Evolutionary conservation across 2,888 invertebrate genomes (phyloP).

Genomic region (Microctonus hyperodae): DNA sequence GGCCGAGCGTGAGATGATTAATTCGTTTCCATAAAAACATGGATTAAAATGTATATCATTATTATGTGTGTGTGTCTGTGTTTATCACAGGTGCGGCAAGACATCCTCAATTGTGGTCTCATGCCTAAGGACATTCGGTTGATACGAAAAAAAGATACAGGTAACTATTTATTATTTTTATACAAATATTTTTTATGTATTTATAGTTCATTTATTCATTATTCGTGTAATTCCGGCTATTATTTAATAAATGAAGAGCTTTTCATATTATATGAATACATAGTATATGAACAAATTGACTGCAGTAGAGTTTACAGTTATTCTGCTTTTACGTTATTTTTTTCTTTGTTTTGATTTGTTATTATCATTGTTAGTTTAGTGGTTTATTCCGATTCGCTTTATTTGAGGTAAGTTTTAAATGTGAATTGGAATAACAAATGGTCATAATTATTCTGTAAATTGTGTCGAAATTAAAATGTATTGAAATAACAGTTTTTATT

Average conservation of each 20-base stretch:
- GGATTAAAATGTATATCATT: slow-evolving; percentile 45
- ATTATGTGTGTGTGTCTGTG: slow-evolving; percentile 41
- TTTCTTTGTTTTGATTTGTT: background rate
- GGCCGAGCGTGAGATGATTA: slow-evolving; percentile 43
- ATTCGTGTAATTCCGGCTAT: background rate
- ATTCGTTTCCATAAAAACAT: slow-evolving; percentile 37
- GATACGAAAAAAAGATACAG: slow-evolving; percentile 84
- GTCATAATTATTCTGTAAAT: background rate
- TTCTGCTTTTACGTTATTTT: too few relatives aligned
- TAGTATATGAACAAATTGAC: background rate
- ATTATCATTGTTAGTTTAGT: background rate
- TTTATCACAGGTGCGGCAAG: slow-evolving; percentile 75
- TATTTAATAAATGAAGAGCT: too few relatives aligned
- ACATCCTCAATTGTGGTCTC: slow-evolving; percentile 76
- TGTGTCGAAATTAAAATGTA: too few relatives aligned
- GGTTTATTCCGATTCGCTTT: background rate
- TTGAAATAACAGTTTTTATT: too few relatives aligned
- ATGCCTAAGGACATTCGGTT: slow-evolving; percentile 82
- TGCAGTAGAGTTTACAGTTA: too few relatives aligned
- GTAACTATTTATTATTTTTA: slow-evolving; percentile 65
- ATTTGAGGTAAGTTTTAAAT: background rate
- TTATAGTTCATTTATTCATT: slow-evolving; percentile 1
- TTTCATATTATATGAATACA: too few relatives aligned
- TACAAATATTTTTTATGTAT: background rate
- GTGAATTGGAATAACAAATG: background rate